phyloP scores from a whole-genome alignment of 2,888 invertebrate species.

The Cylloceria caligata region DNA sequence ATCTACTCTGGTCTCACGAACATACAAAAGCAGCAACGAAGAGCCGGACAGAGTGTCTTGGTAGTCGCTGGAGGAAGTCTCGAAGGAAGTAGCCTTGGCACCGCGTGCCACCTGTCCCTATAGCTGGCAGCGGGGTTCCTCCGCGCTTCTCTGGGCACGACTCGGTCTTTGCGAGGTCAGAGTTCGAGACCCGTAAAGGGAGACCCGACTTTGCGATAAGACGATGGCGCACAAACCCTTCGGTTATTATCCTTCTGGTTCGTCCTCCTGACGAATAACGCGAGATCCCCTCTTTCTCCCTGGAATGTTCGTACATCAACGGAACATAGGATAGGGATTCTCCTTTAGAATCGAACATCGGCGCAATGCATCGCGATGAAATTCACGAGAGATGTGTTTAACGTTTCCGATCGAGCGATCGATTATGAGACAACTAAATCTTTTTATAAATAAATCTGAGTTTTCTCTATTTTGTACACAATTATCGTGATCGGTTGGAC shows the following conservation, averaged over 20 bases:
- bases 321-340: neutral
- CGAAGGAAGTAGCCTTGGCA: conserved; percentile 56
- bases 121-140: conserved; percentile 48
- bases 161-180: conserved; percentile 47
- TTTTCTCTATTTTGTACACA: no score
- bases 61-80: conserved; percentile 47
- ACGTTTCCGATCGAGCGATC: no score
- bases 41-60: neutral
- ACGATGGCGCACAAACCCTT: conserved; percentile 37
- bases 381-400: neutral
- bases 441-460: no score
- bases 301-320: conserved; percentile 8
- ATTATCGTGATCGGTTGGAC: no score
- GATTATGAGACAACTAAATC: no score
- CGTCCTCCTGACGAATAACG: conserved; percentile 39
- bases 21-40: conserved; percentile 44
- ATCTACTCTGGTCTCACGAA: conserved; percentile 44
- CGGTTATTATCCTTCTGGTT: conserved; percentile 34
- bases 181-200: conserved; percentile 60
- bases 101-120: conserved; percentile 67
- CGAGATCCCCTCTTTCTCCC: neutral
- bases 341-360: neutral
- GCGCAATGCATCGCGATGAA: neutral
- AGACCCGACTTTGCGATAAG: conserved; percentile 65
- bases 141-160: conserved; percentile 34